Evolutionary conservation across 2,888 invertebrate genomes (phyloP), one percentile per base, ranked within the genome.

Genomic region (Pristionchus fissidentatus): DNA sequence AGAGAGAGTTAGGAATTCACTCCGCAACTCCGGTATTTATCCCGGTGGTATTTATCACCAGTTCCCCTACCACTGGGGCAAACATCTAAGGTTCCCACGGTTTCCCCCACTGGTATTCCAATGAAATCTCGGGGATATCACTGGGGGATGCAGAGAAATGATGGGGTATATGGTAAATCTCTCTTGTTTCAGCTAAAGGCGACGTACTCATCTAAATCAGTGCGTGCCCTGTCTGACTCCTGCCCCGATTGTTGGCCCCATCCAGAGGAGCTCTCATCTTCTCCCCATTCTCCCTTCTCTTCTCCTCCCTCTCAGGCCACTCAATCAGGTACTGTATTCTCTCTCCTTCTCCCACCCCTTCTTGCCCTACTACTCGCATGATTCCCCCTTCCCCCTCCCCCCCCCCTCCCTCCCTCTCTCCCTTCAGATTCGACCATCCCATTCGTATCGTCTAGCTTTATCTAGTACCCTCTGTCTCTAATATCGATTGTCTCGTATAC

Each of bases 231-330:
- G 3, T 26, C 77, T 49, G 77, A 77, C 46, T 46, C 77, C 5
- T 77, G 77, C 29, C 46, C 77, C 8, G 77, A 77, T 15, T 77
- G 77, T 49, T 77, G 77, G 78, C 52, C 78, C 5, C 22, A 29
- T n/a, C 15, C 19, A 15, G 77, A 77, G n/a, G 10, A 22, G 46
- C 29, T 46, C n/a, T 19, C 77, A 19, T 52, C 38, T 70, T 38
- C 55, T 35, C n/a, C 78, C 10, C 49, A 52, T 32, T 75, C 75
- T 46, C 75, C 41, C 13, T 75, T 43, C 22, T 22, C 32, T 13
- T 66, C 66, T 38, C 0, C 29, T 66, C 32, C 66, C 5, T 66
- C 66, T 38, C 38, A 32, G 13, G 19, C 19, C 10, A 66, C 8
- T 66, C 26, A 13, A 32, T 66, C 66, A 66, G 66, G 66, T 66